Conservation (phyloP, 2,797 vertebrate species). For the Synaphobranchus kaupii region DNA sequence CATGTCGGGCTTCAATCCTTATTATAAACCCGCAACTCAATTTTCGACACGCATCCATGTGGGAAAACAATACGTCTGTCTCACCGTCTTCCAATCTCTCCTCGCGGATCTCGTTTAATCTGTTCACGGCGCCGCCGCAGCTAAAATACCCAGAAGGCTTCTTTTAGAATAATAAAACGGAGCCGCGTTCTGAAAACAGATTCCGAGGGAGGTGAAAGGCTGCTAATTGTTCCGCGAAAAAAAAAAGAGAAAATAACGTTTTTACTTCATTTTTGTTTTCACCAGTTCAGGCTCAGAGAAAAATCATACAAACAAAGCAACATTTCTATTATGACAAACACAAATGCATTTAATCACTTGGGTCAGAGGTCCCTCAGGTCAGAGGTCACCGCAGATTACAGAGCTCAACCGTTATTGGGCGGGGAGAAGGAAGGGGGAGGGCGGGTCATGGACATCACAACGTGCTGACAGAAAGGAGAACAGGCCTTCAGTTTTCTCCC, state of each 20-base stretch:
- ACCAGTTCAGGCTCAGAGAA: constrained; percentile 42
- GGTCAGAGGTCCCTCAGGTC: background rate
- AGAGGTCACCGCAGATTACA: background rate
- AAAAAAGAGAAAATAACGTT: background rate
- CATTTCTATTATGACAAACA: constrained; percentile 48
- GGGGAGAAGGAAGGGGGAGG: background rate
- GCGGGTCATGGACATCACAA: constrained; percentile 37
- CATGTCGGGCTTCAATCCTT: background rate
- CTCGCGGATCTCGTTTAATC: constrained; percentile 30
- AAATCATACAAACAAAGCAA: constrained; percentile 52
- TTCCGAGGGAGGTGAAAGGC: constrained; percentile 3
- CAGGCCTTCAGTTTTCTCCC: constrained; percentile 44
- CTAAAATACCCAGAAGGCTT: background rate
- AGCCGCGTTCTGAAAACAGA: constrained; percentile 6
- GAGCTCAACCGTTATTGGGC: background rate
- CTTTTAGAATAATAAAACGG: constrained; percentile 5
- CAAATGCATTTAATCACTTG: background rate
- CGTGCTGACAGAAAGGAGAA: constrained; percentile 49
- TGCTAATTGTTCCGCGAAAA: constrained; percentile 13
- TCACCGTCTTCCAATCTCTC: constrained; percentile 22
- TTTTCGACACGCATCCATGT: constrained; percentile 1
- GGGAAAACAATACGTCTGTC: constrained; percentile 13
- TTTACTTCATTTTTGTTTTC: constrained; percentile 6
- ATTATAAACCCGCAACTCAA: constrained; percentile 15
- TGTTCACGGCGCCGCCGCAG: constrained; percentile 19